Percentiles rank a stretch among this genome's conserved stretches.
phyloP scores from a whole-genome alignment of 2,113 vertebrate species.

The Pangasianodon hypophthalmus region DNA sequence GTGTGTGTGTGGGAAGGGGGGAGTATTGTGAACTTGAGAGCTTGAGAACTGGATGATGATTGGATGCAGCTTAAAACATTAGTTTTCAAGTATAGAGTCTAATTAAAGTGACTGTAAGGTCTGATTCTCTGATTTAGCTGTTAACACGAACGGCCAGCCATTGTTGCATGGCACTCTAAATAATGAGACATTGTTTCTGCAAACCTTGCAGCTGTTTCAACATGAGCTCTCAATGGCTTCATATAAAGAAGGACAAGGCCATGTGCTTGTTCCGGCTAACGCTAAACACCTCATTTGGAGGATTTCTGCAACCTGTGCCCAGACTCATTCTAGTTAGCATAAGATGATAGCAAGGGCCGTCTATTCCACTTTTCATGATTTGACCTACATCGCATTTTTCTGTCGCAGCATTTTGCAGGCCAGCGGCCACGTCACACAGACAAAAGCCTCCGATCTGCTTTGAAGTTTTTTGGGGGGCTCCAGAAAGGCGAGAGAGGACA shows the following conservation, averaged over 20 bases:
- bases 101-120: constrained; percentile 35
- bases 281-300: constrained; percentile 29
- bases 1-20: neutral
- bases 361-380: constrained; percentile 81
- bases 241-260: constrained; percentile 31
- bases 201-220: constrained; percentile 36
- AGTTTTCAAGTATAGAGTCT: constrained; percentile 19
- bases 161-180: constrained; percentile 39
- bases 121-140: constrained; percentile 33
- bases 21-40: neutral
- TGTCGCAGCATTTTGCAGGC: constrained; percentile 93
- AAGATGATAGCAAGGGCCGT: constrained; percentile 83
- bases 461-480: constrained; percentile 79
- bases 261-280: constrained; percentile 9
- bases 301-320: constrained; percentile 12
- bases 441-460: constrained; percentile 89
- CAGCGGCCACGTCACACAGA: constrained; percentile 86
- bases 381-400: constrained; percentile 96
- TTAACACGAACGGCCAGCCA: constrained; percentile 24
- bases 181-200: constrained; percentile 49
- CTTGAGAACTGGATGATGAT: neutral
- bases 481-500: constrained; percentile 44
- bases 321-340: constrained; percentile 45
- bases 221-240: constrained; percentile 4
- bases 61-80: constrained; percentile 1